Conservation (phyloP, 2,888 invertebrate species). For the Lamellibrachia columna region DNA sequence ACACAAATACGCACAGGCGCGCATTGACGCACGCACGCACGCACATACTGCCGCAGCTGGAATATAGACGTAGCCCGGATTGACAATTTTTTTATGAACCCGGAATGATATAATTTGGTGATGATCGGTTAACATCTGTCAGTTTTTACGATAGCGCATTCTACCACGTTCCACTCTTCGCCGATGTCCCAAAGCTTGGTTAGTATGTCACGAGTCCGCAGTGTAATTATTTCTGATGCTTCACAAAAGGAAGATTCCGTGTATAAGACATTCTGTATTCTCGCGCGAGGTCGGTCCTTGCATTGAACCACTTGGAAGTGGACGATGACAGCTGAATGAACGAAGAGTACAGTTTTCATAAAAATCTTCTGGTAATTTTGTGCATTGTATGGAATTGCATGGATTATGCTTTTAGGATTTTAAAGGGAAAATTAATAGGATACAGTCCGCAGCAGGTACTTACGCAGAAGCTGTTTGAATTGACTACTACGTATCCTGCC, state of each 20-base stretch:
- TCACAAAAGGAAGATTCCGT: neutral
- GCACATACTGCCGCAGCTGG: neutral
- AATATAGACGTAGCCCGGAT: neutral
- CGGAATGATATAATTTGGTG: neutral
- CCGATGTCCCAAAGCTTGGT: neutral
- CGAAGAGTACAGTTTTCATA: neutral
- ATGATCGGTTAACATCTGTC: neutral
- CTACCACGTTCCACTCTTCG: neutral
- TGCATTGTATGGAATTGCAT: no score
- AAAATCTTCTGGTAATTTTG: no score
- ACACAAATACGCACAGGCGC: neutral
- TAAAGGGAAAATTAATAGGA: no score
- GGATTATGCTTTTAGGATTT: no score
- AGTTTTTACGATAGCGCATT: neutral
- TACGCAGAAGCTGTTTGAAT: conserved; percentile 39
- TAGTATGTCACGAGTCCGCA: neutral
- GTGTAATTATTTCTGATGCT: neutral
- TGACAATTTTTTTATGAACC: neutral
- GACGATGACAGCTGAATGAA: neutral
- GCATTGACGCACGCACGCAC: neutral
- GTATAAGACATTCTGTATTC: neutral
- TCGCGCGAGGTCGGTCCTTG: neutral
- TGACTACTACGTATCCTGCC: conserved; percentile 36
- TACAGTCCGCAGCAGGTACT: conserved; percentile 8
- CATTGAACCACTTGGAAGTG: neutral